Conservation (phyloP, 2,113 vertebrate species). For the Aix galericulata region DNA sequence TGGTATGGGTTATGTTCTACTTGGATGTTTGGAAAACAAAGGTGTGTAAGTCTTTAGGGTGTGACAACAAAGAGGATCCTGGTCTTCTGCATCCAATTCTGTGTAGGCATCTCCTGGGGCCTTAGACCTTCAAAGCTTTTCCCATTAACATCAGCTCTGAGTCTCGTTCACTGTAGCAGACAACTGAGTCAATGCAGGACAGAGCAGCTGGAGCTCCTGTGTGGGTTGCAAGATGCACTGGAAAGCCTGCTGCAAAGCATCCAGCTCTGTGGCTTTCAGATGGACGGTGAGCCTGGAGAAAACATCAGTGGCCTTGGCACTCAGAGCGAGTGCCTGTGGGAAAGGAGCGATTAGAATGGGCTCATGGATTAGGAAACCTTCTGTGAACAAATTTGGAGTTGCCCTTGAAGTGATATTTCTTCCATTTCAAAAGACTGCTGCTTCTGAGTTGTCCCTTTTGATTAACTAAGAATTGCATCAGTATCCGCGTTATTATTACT, state of each 20-base stretch:
- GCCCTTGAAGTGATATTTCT: slow-evolving; percentile 13
- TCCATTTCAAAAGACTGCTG: slow-evolving; percentile 16
- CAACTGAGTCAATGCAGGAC: not conserved
- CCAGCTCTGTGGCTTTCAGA: not conserved
- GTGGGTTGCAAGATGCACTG: not conserved
- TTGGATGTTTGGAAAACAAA: not conserved
- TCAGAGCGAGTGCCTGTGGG: not conserved
- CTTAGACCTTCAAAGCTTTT: not conserved
- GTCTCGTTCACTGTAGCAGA: not conserved
- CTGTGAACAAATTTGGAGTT: not conserved
- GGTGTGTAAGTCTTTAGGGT: not conserved
- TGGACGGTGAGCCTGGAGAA: not conserved
- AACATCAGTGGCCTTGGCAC: not conserved
- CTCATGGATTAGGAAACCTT: slow-evolving; percentile 2
- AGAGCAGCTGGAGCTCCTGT: not conserved
- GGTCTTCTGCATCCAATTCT: not conserved
- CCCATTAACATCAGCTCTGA: not conserved
- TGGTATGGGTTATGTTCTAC: not conserved
- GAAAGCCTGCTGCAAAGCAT: not conserved
- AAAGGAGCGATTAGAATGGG: not conserved
- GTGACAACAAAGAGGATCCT: not conserved
- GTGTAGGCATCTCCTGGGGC: not conserved
- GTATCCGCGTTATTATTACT: slow-evolving; percentile 52
- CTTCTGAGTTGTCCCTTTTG: slow-evolving; percentile 12
- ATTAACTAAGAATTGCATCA: slow-evolving; percentile 50